Conservation (phyloP, 2,888 invertebrate species). For the Sarcophaga caerulescens region DNA sequence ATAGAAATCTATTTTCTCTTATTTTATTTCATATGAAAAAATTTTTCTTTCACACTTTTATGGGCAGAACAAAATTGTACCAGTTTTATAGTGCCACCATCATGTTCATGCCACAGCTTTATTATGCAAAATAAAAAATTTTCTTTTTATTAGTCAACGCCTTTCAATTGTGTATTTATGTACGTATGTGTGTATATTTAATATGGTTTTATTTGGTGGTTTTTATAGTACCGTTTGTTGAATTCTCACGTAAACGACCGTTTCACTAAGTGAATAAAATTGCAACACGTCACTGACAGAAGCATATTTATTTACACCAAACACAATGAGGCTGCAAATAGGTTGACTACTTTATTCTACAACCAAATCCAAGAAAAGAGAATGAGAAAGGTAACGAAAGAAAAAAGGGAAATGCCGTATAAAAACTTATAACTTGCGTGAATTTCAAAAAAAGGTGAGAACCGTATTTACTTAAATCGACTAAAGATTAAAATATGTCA, state of each 20-base stretch:
- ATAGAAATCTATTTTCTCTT: no score
- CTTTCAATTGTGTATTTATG: neutral
- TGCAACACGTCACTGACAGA: slow-evolving; percentile 47
- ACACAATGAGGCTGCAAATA: slow-evolving; percentile 65
- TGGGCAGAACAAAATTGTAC: neutral
- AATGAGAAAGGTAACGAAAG: slow-evolving; percentile 10
- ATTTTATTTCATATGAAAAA: neutral
- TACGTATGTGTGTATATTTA: slow-evolving; percentile 22
- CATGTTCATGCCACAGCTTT: slow-evolving; percentile 20
- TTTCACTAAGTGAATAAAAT: slow-evolving; percentile 41
- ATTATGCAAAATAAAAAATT: slow-evolving; percentile 37
- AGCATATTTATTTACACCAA: slow-evolving; percentile 59
- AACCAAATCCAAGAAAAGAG: slow-evolving; percentile 31
- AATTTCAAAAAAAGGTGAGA: no score
- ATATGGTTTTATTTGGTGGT: slow-evolving; percentile 52
- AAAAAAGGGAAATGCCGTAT: neutral
- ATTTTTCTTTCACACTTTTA: neutral
- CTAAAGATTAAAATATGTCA: no score
- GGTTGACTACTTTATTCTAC: slow-evolving; percentile 32
- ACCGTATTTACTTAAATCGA: no score
- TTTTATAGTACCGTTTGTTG: neutral
- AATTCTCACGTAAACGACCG: no score
- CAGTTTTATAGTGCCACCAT: slow-evolving; percentile 16
- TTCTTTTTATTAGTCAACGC: slow-evolving; percentile 40
- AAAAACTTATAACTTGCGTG: no score